Evolutionary conservation across 2,888 invertebrate species (phyloP).

Genomic region (Ormyrus pomaceus): DNA sequence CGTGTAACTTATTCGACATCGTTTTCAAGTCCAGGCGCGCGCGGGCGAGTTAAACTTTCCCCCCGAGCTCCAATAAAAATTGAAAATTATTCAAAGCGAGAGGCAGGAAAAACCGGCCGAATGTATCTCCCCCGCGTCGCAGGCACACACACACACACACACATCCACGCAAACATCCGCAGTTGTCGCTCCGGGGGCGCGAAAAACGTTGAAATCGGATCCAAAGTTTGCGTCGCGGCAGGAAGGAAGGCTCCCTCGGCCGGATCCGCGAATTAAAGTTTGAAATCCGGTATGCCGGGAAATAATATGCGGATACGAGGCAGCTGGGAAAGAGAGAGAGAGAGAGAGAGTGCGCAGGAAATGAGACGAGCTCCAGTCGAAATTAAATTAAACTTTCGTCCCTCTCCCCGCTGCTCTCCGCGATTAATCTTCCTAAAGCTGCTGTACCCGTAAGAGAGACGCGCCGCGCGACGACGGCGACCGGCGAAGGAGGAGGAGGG

Average conservation of each 20-base stretch:
- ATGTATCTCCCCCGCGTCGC: neutral
- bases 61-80: slow-evolving; percentile 15
- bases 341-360: slow-evolving; percentile 58
- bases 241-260: slow-evolving; percentile 19
- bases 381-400: slow-evolving; percentile 68
- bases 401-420: slow-evolving; percentile 18
- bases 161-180: neutral
- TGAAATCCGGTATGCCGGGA: slow-evolving; percentile 63
- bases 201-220: slow-evolving; percentile 46
- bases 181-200: neutral
- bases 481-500: no score
- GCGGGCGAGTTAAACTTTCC: no score
- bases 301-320: slow-evolving; percentile 65
- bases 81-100: slow-evolving; percentile 44
- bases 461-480: no score
- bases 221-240: slow-evolving; percentile 40
- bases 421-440: slow-evolving; percentile 62
- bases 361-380: slow-evolving; percentile 61
- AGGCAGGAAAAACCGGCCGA: neutral
- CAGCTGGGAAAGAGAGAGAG: slow-evolving; percentile 13
- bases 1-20: slow-evolving; percentile 6
- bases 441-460: no score
- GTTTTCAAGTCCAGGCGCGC: neutral
- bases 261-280: slow-evolving; percentile 66
- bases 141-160: neutral